Base-by-base conservation (phyloP, 2,113 vertebrate species). In the Brachyhypopomus gauderio region DNA sequence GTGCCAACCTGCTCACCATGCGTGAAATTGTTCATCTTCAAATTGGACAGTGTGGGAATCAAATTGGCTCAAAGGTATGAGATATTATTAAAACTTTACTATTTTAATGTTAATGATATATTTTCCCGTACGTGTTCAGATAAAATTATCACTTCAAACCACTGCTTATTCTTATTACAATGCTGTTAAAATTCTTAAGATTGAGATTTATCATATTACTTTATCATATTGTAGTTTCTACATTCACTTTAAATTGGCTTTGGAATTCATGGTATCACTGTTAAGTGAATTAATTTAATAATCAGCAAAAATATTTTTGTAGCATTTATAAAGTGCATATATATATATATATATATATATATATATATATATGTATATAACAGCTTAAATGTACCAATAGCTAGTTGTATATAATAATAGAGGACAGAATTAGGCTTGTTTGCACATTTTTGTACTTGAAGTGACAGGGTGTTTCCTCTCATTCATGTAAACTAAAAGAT, bases 11-110 rank as follows among this genome's bases (percentile, higher is more conserved):
- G 74, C 36, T 78, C 91, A 93, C 83, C 89, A 99, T 99, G 98
- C 94, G 97, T 86, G 98, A 99, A 88, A 99, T 99, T 1, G 95
- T 99, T 38, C 97, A 99, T 83, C 92, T 99, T 79, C 98, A 99
- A 93, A 96, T 98, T 0, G 98, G 98, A 88, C 98, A 99, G 90
- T 99, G 98, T 48, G 98, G 98, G 34, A 99, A 99, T 93, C 98
- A 99, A 89, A 97, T 99, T 0, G 97, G 97, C 87, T 88, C 95
- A 22, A 99, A 99, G 97, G 98, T 99, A 93, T 91, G 63, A 62
- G 20, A 75, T 55, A 20, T 22, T 55, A n/a, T 16, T 56, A 27
- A 14, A 12, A 52, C 12, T 52, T 41, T 41, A 41, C n/a, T 64
- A 64, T 6, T 64, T 25, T 9, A 23, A 9, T 62, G 2, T 11